Base-by-base conservation (phyloP, 2,797 vertebrate species). In the Psittacula echo region DNA sequence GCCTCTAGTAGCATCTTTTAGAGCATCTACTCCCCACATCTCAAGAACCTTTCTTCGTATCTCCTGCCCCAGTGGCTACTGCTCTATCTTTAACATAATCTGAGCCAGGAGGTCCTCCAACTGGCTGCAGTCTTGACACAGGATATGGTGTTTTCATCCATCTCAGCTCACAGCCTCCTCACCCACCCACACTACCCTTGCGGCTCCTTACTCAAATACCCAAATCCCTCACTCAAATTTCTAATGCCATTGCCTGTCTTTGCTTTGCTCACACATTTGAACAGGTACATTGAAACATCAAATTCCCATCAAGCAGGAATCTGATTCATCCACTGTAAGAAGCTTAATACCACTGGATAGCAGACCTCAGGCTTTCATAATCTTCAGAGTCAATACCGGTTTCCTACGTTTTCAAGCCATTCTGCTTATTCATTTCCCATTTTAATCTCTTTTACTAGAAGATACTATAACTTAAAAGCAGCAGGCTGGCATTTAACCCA, bases 171-270 rank as follows among this genome's bases (percentile, higher is more conserved):
- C 6, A 5, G 24, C 6, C 32, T 80, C 32, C 27, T 64, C 23
- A 22, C 5, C 1, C 14, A 83, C 1, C 7, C 27, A n/a, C 0
- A 1, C 27, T 3, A 23, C 13, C 4, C 30, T 20, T 32, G 11
- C 11, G 18, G 19, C 2, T 6, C 30, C 7, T 17, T 37, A 81
- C n/a, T 6, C 39, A 58, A 71, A 54, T 17, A 34, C 12, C 7
- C 19, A 22, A 44, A 26, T n/a, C 23, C 9, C 27, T 51, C 60
- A 77, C 4, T 30, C 41, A 72, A 29, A 76, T 65, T 82, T 53
- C 45, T 73, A 65, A 50, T 45, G 32, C 18, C 29, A 60, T 5
- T 1, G 4, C 21, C 54, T 32, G 10, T 41, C 62, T 81, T 37
- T 45, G n/a, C 32, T 82, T 68, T 70, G 39, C 85, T 17, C 32